phyloP scores from a whole-genome alignment of 1,140 invertebrate species.

The Cydia amplana region DNA sequence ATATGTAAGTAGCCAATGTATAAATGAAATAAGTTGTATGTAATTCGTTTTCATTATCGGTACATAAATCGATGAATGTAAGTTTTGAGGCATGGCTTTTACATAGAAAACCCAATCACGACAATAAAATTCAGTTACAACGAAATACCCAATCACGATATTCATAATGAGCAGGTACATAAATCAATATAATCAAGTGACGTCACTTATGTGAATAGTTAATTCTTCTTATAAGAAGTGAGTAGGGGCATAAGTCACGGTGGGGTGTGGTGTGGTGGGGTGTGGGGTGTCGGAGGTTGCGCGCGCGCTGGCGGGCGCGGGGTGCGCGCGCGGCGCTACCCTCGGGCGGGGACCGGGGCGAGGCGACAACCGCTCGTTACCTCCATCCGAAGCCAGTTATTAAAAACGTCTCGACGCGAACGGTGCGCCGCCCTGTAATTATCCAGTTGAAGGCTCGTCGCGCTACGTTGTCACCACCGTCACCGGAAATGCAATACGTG shows the following conservation, averaged over 20 bases:
- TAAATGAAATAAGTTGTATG: too few species aligned
- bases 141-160: too few species aligned
- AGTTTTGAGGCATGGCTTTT: too few species aligned
- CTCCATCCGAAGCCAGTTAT: conserved; percentile 79
- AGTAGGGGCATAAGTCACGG: conserved; percentile 67
- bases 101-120: too few species aligned
- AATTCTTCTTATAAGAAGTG: conserved; percentile 47
- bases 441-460: conserved; percentile 72
- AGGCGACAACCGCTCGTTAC: conserved; percentile 79
- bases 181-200: background rate
- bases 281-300: conserved; percentile 51
- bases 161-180: background rate
- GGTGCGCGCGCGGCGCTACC: conserved; percentile 50
- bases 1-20: too few species aligned
- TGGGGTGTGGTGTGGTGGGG: conserved; percentile 68
- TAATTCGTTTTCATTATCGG: too few species aligned
- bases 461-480: conserved; percentile 69
- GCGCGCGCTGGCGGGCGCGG: conserved; percentile 42
- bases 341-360: conserved; percentile 53
- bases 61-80: too few species aligned
- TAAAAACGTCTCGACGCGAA: conserved; percentile 80
- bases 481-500: conserved; percentile 75
- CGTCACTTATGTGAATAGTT: conserved; percentile 32
- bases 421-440: conserved; percentile 79
- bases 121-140: too few species aligned